These are phyloP conservation scores for Lydus trimaculatus DNA, from an alignment of 2,888 invertebrate species.

Conservation along the genomic window DNA sequence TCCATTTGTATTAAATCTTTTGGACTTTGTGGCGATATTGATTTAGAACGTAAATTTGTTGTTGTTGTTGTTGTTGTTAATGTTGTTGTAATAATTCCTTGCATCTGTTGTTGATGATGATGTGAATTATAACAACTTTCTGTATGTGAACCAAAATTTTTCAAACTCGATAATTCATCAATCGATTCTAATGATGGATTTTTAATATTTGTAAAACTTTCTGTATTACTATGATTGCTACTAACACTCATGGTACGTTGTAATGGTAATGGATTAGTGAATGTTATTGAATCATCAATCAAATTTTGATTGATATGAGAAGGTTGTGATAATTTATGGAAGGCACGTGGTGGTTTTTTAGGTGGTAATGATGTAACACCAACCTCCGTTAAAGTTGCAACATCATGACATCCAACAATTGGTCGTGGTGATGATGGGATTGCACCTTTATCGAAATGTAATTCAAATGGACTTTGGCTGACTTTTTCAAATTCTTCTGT, in stretches of 20 bases:
- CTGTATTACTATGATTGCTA: conserved; percentile 49
- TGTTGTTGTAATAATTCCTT: conserved; percentile 20
- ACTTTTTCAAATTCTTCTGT: conserved; percentile 85
- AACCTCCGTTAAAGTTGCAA: conserved; percentile 69
- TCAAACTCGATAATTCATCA: conserved; percentile 55
- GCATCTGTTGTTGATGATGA: conserved; percentile 51
- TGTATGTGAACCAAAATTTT: conserved; percentile 49
- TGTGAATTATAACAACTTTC: conserved; percentile 58
- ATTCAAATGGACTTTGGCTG: conserved; percentile 66
- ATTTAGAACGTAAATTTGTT: conserved; percentile 48
- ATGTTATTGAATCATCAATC: not conserved
- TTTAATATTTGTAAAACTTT: conserved; percentile 57
- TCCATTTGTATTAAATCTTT: conserved; percentile 38
- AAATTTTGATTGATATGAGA: not conserved
- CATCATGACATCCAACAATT: conserved; percentile 60
- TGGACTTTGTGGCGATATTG: conserved; percentile 54
- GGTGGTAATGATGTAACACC: conserved; percentile 58
- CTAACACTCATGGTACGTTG: conserved; percentile 56
- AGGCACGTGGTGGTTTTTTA: conserved; percentile 61
- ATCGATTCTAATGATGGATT: conserved; percentile 58
- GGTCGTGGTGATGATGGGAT: conserved; percentile 61
- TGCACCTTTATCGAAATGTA: conserved; percentile 60
- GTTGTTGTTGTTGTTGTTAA: conserved; percentile 26
- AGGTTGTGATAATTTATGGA: conserved; percentile 43
- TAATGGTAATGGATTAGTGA: conserved; percentile 29